Conservation (phyloP, 2,888 invertebrate species). For the Drosophila greeni region DNA sequence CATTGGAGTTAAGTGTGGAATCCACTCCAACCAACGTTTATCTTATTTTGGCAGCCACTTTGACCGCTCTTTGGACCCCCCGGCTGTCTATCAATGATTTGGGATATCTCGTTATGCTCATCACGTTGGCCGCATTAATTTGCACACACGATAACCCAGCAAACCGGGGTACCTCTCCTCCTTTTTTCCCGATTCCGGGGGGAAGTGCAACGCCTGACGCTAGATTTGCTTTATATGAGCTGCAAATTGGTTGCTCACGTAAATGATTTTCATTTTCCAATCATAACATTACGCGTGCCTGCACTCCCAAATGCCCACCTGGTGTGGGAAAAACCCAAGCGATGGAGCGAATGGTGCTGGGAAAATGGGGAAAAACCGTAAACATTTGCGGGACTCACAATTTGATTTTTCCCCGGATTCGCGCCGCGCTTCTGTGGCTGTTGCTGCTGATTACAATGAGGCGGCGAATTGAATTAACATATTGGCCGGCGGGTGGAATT, state of each 20-base stretch:
- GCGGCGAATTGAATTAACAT: conserved; percentile 68
- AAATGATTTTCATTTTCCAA: conserved; percentile 74
- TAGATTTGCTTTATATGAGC: conserved; percentile 65
- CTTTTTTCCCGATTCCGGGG: neutral
- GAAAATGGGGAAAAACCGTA: conserved; percentile 16
- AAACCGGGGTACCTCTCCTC: neutral
- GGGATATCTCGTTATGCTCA: conserved; percentile 50
- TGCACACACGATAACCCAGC: conserved; percentile 46
- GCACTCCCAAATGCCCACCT: conserved; percentile 59
- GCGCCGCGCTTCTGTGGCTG: neutral
- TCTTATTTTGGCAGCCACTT: conserved; percentile 1
- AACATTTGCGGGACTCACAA: conserved; percentile 36
- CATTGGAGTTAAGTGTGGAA: neutral
- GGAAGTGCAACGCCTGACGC: conserved; percentile 49
- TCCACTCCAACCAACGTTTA: conserved; percentile 1
- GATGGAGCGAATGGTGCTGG: conserved; percentile 6
- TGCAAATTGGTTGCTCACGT: conserved; percentile 67
- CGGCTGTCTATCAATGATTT: conserved; percentile 38
- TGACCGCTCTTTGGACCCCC: conserved; percentile 1
- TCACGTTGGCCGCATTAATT: conserved; percentile 65
- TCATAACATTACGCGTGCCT: conserved; percentile 69
- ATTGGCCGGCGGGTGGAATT: conserved; percentile 46
- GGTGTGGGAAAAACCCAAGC: conserved; percentile 9
- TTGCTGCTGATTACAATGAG: conserved; percentile 56
- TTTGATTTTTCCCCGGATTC: conserved; percentile 27